Conservation (phyloP, 1,140 invertebrate genomes). For the Theocolax elegans region DNA sequence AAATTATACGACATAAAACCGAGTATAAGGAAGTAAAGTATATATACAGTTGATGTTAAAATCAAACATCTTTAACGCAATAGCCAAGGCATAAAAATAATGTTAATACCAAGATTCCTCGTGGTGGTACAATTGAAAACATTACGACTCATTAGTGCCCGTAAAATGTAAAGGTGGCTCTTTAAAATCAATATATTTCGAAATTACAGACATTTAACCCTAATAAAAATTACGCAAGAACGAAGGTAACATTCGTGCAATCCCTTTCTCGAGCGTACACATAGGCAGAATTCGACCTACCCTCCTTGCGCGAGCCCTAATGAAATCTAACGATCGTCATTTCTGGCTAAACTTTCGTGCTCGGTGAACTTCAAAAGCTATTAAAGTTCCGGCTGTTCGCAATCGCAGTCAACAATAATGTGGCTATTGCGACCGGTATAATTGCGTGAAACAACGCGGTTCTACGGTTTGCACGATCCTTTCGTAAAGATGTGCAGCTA, state of each 20-base stretch:
- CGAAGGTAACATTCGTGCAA: not conserved
- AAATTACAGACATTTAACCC: not conserved
- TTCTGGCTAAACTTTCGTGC: slow-evolving; percentile 1
- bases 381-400: not conserved
- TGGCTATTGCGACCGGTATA: not conserved
- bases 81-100: too few species aligned
- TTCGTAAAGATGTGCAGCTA: too few species aligned
- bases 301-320: not conserved
- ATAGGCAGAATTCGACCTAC: too few species aligned
- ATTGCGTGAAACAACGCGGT: not conserved
- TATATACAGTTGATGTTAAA: too few species aligned
- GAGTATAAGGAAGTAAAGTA: too few species aligned
- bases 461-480: not conserved
- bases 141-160: not conserved
- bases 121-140: not conserved
- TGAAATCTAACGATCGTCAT: slow-evolving; percentile 32
- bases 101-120: too few species aligned
- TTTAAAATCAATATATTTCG: slow-evolving; percentile 13
- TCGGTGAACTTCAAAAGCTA: slow-evolving; percentile 24
- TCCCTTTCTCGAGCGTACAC: not conserved
- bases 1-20: too few species aligned
- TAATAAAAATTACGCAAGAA: not conserved
- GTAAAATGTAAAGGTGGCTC: not conserved
- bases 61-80: too few species aligned
- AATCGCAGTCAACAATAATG: not conserved